Base-by-base conservation (phyloP, 2,888 invertebrate species). In the Pristionchus maxplancki region DNA sequence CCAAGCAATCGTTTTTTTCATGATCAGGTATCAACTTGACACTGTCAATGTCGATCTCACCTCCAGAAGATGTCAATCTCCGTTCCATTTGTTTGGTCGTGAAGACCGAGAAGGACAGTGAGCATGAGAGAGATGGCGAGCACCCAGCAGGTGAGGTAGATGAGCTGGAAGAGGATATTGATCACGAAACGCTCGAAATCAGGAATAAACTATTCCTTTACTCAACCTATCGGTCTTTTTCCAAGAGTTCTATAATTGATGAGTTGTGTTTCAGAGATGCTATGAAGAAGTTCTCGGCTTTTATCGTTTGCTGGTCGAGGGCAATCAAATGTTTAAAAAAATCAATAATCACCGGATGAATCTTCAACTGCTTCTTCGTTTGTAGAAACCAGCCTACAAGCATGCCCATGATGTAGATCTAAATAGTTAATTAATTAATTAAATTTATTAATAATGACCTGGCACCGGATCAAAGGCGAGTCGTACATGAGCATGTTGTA, bases 331-430 rank as follows among this genome's bases (percentile, higher is more conserved):
- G n/a, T n/a, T n/a, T n/a, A n/a, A n/a, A n/a, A n/a, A n/a, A n/a
- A n/a, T n/a, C n/a, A n/a, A 64, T 13, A 40, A 37, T 37, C 6
- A 74, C 71, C 37, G 71, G 71, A 74, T 74, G 71, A 40, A 74
- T 40, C 20, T 37, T 84, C 88, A 89, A 78, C 28, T 50, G 34
- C 67, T 78, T 84, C 53, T 86, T 85, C 53, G 34, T 74, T n/a
- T 88, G 88, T 20, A 89, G 85, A 3, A 89, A 81, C 58, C 87
- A 89, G 34, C 89, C 89, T 0, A 88, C 88, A 31, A 89, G 50
- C 84, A 89, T 88, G 15, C 89, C 89, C 82, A 89, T 89, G 3
- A 89, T 88, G 88, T 89, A 89, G 31, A 58, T 48, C 88, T 87
- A 24, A 9, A n/a, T 37, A 37, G 40, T 74, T 74, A 40, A 31